phyloP scores from a whole-genome alignment of 2,113 vertebrate genomes.

The Eonycteris spelaea region DNA sequence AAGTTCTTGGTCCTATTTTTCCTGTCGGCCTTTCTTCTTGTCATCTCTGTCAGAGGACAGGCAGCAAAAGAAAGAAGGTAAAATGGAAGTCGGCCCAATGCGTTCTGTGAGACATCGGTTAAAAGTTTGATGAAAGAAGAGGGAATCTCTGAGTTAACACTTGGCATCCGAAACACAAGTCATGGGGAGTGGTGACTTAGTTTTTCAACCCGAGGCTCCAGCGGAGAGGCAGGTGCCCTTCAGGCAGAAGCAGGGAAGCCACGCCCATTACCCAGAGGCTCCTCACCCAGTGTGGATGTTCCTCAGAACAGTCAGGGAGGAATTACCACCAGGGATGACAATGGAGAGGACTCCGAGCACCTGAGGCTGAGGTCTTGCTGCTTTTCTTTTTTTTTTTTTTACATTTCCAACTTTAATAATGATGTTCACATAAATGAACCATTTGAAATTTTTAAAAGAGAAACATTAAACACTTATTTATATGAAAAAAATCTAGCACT shows the following conservation, averaged over 20 bases:
- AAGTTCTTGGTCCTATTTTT: background rate
- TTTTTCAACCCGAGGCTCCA: background rate
- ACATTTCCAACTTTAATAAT: background rate
- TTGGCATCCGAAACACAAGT: background rate
- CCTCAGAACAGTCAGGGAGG: background rate
- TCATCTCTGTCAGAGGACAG: background rate
- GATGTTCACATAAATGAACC: background rate
- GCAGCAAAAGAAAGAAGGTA: background rate
- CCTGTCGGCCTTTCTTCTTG: background rate
- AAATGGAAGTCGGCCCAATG: background rate
- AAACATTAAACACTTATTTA: background rate
- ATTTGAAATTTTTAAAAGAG: background rate
- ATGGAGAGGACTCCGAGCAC: background rate
- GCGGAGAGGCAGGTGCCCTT: background rate
- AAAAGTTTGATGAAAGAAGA: background rate
- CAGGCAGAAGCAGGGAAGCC: background rate
- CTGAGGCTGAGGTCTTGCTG: background rate
- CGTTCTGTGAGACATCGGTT: background rate
- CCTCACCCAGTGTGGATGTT: background rate
- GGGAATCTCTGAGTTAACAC: background rate
- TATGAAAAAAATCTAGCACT: constrained; percentile 5
- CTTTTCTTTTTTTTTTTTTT: background rate
- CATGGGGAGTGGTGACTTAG: background rate
- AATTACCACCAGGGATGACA: background rate
- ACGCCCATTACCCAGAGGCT: background rate